A percentile compares a stretch with the other conserved stretches of the same genome.
These are phyloP conservation scores for Sarcophaga carnaria DNA, from an alignment of 2,888 invertebrate species.

Conservation along the genomic window DNA sequence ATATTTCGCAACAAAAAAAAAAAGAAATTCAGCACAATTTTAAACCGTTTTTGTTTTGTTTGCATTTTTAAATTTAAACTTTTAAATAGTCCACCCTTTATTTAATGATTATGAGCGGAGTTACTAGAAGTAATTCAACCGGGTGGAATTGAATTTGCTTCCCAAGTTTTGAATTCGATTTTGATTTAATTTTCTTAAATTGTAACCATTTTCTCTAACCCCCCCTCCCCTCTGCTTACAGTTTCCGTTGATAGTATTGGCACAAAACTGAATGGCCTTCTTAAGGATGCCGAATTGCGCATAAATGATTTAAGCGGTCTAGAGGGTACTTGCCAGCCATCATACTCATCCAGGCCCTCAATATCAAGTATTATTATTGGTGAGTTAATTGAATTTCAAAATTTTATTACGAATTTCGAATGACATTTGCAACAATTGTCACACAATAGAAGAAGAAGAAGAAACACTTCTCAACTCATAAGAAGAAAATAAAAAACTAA, in stretches of 20 bases:
- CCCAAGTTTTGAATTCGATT: too few species aligned
- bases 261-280: constrained; percentile 88
- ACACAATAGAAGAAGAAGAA: neutral
- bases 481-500: neutral
- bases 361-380: constrained; percentile 84
- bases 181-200: too few species aligned
- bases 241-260: constrained; percentile 85
- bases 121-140: too few species aligned
- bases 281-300: constrained; percentile 91
- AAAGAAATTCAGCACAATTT: too few species aligned
- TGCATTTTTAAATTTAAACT: too few species aligned
- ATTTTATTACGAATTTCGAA: neutral
- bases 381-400: constrained; percentile 71
- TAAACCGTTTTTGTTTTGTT: too few species aligned
- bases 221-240: constrained; percentile 39
- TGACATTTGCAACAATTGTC: neutral
- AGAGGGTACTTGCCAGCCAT: constrained; percentile 80
- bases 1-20: too few species aligned
- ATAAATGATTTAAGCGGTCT: constrained; percentile 89
- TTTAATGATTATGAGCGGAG: too few species aligned
- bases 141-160: too few species aligned
- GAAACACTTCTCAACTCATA: too few species aligned
- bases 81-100: too few species aligned
- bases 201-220: neutral
- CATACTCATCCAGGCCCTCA: constrained; percentile 82